Percentiles rank a stretch among this genome's conserved stretches.
Conservation (phyloP, 2,888 invertebrate genomes). For the Plagodis pulveraria region DNA sequence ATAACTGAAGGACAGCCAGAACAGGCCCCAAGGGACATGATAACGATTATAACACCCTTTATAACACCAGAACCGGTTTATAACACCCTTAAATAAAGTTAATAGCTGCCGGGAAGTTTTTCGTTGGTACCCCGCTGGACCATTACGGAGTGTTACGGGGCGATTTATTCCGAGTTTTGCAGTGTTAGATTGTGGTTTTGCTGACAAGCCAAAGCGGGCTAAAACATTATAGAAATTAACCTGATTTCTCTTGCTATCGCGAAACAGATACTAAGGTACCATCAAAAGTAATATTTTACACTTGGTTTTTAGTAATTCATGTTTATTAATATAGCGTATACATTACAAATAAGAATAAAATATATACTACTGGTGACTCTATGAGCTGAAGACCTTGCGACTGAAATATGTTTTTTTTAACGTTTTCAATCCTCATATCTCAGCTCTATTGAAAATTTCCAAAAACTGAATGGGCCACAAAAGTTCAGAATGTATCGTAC, state of each 20-base stretch:
- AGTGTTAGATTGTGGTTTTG: constrained; percentile 53
- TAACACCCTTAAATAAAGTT: constrained; percentile 82
- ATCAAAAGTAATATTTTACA: neutral
- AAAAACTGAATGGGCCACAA: no score
- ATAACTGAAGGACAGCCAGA: constrained; percentile 66
- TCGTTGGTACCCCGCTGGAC: constrained; percentile 75
- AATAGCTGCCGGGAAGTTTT: constrained; percentile 79
- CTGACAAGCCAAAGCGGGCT: constrained; percentile 14
- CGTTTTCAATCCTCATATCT: no score
- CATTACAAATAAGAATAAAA: neutral
- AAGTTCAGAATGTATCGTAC: no score
- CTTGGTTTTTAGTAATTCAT: no score
- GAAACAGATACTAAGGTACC: neutral
- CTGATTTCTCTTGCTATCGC: no score
- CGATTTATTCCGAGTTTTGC: constrained; percentile 80
- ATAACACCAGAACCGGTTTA: constrained; percentile 81
- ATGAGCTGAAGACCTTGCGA: no score
- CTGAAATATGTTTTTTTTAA: no score
- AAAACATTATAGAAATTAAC: no score
- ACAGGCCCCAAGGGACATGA: constrained; percentile 73
- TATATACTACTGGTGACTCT: no score
- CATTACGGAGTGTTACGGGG: constrained; percentile 75
- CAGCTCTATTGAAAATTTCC: no score
- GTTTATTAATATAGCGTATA: no score
- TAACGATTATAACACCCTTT: constrained; percentile 81